Base-by-base conservation (phyloP, 1,140 invertebrate genomes). In the Scaptomyza montana region DNA sequence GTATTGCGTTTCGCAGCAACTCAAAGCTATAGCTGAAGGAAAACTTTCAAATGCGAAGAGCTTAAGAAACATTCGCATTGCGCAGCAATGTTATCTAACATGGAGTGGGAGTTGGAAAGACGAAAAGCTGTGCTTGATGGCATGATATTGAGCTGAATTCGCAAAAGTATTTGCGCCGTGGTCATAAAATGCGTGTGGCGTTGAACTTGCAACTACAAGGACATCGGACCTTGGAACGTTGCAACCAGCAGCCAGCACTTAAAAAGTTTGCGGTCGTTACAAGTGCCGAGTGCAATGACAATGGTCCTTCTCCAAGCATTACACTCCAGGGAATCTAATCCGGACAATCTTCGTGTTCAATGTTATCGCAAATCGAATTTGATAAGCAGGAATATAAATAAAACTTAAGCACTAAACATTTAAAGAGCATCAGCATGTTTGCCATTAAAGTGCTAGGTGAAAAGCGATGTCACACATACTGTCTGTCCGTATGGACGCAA, bases 191-290 rank as follows among this genome's bases (percentile, higher is more conserved):
- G 71, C 65, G 59, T 74, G 25, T 0, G 25, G 2, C 49, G 5
- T 56, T 56, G 36, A 39, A 25, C 10, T 43, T 51, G 47, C 47
- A 62, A 51, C 19, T 33, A 51, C 36, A 63, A 57, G 63, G 46
- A 50, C 61, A 64, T 8, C 53, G 59, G 33, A 21, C 45, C 49
- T 12, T 41, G 39, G 16, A 25, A 25, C 21, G 21, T 25, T 25
- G 21, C 21, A 25, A 25, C 21, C 41, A 61, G 56, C 51, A 28
- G 54, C 41, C 16, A 51, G 65, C 71, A 74, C 71, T 74, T 69
- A 74, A 74, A 73, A 74, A 69, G 51, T 74, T 25, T 63, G 64
- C 65, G 55, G 30, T 54, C 50, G 43, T 66, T 55, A 49, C 55
- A 67, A 67, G 49, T 59, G 43, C 41, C 61, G 41, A 65, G 25